These are phyloP conservation scores for Drosophila willistoni DNA, from an alignment of 1,140 invertebrate species.

Conservation along the genomic window DNA sequence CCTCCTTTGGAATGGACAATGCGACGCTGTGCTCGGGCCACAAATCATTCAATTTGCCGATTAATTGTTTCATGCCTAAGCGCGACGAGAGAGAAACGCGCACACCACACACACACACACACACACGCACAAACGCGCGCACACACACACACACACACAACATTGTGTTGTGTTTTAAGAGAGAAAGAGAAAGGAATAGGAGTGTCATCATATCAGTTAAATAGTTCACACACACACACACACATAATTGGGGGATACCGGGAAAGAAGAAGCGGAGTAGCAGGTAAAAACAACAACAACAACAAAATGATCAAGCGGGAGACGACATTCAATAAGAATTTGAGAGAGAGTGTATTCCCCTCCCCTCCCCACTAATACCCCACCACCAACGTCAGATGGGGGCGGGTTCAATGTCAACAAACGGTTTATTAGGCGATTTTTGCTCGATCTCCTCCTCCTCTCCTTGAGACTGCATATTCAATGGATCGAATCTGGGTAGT, in stretches of 20 bases:
- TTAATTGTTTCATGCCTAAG: conserved; percentile 80
- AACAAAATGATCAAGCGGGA: conserved; percentile 7
- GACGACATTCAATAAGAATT: not conserved
- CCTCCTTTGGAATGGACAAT: conserved; percentile 83
- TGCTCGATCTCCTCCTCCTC: conserved; percentile 3
- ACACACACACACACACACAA: too few relatives aligned
- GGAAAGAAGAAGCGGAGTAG: not conserved
- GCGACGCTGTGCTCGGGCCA: conserved; percentile 82
- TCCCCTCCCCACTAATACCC: too few relatives aligned
- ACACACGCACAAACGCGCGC: conserved; percentile 2
- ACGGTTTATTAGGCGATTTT: conserved; percentile 24
- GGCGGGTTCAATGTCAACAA: conserved; percentile 5
- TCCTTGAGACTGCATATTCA: not conserved
- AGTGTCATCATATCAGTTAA: not conserved
- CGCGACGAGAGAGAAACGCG: too few relatives aligned
- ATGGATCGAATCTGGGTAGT: not conserved
- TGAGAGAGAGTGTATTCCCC: not conserved
- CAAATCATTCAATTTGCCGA: conserved; percentile 82
- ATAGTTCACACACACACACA: not conserved
- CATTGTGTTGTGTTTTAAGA: not conserved
- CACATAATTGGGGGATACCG: not conserved
- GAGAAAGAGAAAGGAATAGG: not conserved
- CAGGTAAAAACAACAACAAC: not conserved
- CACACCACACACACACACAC: not conserved
- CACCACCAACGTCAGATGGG: too few relatives aligned